Percentiles rank a stretch among this genome's conserved stretches.
phyloP scores from a whole-genome alignment of 2,797 vertebrate genomes.

The Rhincodon typus region DNA sequence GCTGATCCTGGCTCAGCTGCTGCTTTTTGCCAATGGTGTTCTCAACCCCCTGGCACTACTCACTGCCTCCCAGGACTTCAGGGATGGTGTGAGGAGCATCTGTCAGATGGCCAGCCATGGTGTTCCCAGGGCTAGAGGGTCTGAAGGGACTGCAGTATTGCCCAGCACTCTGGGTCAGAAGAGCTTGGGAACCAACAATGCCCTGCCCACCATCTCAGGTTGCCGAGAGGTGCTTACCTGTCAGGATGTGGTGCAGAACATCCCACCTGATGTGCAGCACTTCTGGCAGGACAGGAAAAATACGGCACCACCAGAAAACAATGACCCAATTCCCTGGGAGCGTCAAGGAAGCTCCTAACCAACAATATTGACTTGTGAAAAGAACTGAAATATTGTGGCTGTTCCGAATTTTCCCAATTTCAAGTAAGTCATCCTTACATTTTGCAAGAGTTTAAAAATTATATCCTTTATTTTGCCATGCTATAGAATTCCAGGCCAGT shows the following conservation, averaged over 20 bases:
- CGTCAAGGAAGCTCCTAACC: slow-evolving; percentile 49
- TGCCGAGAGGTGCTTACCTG: slow-evolving; percentile 41
- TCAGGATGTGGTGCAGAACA: slow-evolving; percentile 47
- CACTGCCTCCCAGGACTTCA: slow-evolving; percentile 63
- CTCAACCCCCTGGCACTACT: slow-evolving; percentile 59
- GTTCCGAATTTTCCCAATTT: not conserved
- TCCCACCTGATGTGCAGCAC: slow-evolving; percentile 67
- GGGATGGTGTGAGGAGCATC: slow-evolving; percentile 51
- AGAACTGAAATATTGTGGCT: not conserved
- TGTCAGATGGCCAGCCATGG: slow-evolving; percentile 52
- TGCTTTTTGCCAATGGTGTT: slow-evolving; percentile 60
- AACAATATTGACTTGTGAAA: not conserved
- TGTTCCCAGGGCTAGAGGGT: slow-evolving; percentile 36
- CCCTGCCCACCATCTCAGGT: slow-evolving; percentile 32
- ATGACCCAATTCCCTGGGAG: slow-evolving; percentile 72
- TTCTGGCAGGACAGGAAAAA: slow-evolving; percentile 71
- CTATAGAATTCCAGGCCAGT: too few relatives aligned
- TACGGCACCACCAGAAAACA: slow-evolving; percentile 55
- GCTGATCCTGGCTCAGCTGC: slow-evolving; percentile 55
- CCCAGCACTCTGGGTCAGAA: not conserved
- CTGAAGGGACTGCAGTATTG: not conserved
- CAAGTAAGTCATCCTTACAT: not conserved
- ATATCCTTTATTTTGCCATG: not conserved
- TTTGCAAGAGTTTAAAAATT: not conserved
- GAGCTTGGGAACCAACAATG: not conserved